phyloP scores from a whole-genome alignment of 2,888 invertebrate genomes.

The Lasioglossum villosulum region DNA sequence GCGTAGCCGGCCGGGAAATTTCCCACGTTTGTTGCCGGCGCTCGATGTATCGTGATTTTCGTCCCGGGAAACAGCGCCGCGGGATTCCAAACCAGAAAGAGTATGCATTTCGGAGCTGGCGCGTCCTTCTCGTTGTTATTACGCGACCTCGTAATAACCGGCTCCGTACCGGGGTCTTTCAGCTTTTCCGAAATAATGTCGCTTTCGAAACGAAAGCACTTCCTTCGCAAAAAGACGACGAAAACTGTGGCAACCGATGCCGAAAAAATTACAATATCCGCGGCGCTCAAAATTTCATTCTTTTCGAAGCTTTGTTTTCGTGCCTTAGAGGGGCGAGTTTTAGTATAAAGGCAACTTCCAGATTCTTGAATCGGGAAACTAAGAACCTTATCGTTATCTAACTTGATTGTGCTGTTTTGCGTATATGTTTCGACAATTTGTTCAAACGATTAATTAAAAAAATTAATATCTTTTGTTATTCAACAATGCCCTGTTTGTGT shows the following conservation, averaged over 20 bases:
- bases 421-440: background rate
- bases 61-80: background rate
- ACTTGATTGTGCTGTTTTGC: background rate
- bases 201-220: background rate
- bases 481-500: no score
- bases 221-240: background rate
- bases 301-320: background rate
- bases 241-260: background rate
- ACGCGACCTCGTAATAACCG: constrained; percentile 28
- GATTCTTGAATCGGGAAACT: background rate
- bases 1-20: background rate
- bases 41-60: constrained; percentile 17
- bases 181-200: background rate
- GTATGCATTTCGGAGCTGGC: constrained; percentile 20
- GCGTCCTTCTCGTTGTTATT: constrained; percentile 10
- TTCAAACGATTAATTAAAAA: background rate
- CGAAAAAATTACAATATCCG: background rate
- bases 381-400: background rate
- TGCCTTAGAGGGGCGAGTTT: background rate
- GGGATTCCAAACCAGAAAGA: constrained; percentile 15
- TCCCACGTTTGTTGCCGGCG: background rate
- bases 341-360: background rate
- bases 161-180: background rate
- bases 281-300: background rate
- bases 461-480: background rate